Percentiles rank a stretch among this genome's conserved stretches.
Conservation (phyloP, 2,888 invertebrate species). For the Entomobrya proxima region DNA sequence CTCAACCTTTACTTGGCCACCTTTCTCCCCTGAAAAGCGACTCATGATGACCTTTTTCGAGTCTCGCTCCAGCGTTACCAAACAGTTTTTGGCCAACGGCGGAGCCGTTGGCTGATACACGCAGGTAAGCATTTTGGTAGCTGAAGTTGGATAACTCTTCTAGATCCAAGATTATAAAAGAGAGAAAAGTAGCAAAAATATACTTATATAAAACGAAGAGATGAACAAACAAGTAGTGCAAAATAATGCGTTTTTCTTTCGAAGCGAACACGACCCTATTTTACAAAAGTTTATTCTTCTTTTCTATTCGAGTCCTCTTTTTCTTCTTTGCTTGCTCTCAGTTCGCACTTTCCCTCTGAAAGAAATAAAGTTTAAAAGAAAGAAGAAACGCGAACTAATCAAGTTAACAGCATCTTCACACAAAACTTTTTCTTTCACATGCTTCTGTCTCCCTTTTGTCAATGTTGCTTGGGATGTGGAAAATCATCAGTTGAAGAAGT, state of each 20-base stretch:
- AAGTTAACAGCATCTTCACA: constrained; percentile 48
- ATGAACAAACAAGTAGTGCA: neutral
- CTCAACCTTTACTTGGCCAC: constrained; percentile 74
- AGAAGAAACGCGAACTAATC: constrained; percentile 29
- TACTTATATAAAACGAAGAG: neutral
- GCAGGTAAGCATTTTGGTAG: constrained; percentile 82
- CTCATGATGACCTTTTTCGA: constrained; percentile 74
- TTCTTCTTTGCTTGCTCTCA: too few relatives aligned
- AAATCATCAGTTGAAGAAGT: constrained; percentile 18
- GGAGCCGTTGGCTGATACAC: constrained; percentile 81
- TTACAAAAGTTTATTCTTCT: constrained; percentile 11
- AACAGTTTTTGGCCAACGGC: constrained; percentile 76
- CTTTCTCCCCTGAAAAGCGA: constrained; percentile 71
- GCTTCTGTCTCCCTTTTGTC: neutral
- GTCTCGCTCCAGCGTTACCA: constrained; percentile 72
- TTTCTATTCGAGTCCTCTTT: neutral
- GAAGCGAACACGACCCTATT: neutral
- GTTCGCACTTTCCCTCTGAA: neutral
- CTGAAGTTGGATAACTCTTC: neutral
- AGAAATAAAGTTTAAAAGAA: constrained; percentile 30
- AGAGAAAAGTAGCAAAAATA: constrained; percentile 14
- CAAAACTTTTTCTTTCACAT: constrained; percentile 25
- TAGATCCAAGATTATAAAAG: constrained; percentile 8
- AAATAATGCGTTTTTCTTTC: constrained; percentile 9
- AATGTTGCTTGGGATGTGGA: constrained; percentile 1